Percentiles rank a stretch among this genome's conserved stretches.
These are phyloP conservation scores for Seira ritae DNA, from an alignment of 2,888 invertebrate genomes.

Conservation along the genomic window DNA sequence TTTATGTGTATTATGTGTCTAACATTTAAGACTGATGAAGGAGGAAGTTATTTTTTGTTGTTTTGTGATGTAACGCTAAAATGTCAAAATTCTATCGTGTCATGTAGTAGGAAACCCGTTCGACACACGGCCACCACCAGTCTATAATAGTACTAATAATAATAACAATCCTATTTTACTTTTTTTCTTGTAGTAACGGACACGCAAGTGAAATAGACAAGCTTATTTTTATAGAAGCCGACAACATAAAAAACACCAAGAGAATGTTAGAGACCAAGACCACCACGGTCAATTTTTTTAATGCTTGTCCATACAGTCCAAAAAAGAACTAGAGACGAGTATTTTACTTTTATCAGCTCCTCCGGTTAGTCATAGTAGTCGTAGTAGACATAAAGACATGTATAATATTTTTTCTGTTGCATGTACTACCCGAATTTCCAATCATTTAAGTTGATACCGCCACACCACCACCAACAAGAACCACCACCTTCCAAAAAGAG, in stretches of 20 bases:
- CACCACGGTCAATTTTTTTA: slow-evolving; percentile 43
- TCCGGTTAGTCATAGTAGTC: not conserved
- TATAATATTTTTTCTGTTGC: slow-evolving; percentile 23
- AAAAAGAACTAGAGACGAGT: not conserved
- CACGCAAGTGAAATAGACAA: slow-evolving; percentile 31
- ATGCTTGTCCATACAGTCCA: not conserved
- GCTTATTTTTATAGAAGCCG: slow-evolving; percentile 30
- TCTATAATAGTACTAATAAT: slow-evolving; percentile 6
- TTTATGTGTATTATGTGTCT: not conserved
- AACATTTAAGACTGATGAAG: not conserved
- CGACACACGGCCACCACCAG: slow-evolving; percentile 11
- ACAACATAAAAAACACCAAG: slow-evolving; percentile 22
- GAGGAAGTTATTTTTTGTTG: not conserved
- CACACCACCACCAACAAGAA: not conserved
- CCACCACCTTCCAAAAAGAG: slow-evolving; percentile 1
- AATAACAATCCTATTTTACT: slow-evolving; percentile 20
- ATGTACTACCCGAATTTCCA: slow-evolving; percentile 15
- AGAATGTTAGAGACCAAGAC: not conserved
- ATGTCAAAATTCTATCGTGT: slow-evolving; percentile 31
- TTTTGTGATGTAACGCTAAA: slow-evolving; percentile 20
- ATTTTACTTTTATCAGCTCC: not conserved
- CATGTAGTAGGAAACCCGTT: not conserved
- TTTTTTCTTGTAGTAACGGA: slow-evolving; percentile 33
- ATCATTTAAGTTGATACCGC: not conserved
- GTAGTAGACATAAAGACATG: slow-evolving; percentile 9